Evolutionary conservation across 35 echinoderm and acorn worm genomes (phyloP).

Genomic region (Eucidaris tribuloides): DNA sequence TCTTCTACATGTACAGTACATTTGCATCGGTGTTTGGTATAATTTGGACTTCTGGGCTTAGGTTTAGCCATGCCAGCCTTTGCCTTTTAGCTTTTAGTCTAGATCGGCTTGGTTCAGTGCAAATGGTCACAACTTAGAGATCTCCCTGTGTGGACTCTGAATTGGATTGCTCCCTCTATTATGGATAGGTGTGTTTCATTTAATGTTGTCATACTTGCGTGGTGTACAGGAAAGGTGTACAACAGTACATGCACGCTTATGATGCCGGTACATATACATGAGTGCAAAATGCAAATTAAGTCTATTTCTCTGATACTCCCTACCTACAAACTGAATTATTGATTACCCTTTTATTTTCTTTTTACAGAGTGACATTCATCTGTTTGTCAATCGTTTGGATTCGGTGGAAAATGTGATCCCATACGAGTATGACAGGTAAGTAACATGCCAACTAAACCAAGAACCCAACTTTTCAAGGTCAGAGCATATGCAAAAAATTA

Average conservation of each 20-base stretch:
- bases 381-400: slow-evolving; percentile 87
- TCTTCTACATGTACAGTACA: too few relatives aligned
- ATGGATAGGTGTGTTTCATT: background rate
- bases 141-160: too few relatives aligned
- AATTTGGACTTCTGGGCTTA: too few relatives aligned
- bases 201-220: background rate
- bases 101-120: too few relatives aligned
- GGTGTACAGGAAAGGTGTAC: background rate
- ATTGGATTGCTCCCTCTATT: background rate
- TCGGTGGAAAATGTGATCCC: slow-evolving; percentile 93
- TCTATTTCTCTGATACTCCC: background rate
- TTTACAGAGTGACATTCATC: slow-evolving; percentile 62
- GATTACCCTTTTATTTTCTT: slow-evolving; percentile 10
- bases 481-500: too few relatives aligned
- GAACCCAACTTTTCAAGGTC: too few relatives aligned
- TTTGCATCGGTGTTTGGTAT: too few relatives aligned
- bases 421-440: slow-evolving; percentile 96
- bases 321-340: background rate
- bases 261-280: background rate
- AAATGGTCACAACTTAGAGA: too few relatives aligned
- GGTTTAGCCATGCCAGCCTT: too few relatives aligned
- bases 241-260: background rate
- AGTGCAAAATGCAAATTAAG: background rate
- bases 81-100: too few relatives aligned
- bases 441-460: too few relatives aligned